Conservation (phyloP, 2,113 vertebrate species). For the Cettia cetti region DNA sequence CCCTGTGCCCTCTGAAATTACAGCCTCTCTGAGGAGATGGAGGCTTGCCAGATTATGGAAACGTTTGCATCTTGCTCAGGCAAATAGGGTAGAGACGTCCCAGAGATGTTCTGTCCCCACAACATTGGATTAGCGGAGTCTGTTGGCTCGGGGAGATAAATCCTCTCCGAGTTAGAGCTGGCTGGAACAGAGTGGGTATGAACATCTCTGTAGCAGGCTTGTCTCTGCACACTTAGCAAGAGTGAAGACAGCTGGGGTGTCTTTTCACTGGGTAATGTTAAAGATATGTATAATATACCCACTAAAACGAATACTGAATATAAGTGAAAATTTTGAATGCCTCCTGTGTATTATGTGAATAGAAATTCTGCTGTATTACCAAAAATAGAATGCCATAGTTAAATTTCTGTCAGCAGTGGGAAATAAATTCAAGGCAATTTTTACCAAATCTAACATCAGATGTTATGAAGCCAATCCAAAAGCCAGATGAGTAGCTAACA, state of each 20-base stretch:
- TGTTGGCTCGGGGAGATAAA: neutral
- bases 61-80: neutral
- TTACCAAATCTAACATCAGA: neutral
- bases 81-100: neutral
- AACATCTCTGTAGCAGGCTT: neutral
- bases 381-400: neutral
- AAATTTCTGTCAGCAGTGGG: neutral
- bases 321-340: neutral
- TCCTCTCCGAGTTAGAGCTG: neutral
- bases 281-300: neutral
- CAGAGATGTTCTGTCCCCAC: neutral
- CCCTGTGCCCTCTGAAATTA: neutral
- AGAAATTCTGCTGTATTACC: neutral
- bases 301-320: neutral
- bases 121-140: neutral
- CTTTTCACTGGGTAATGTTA: neutral
- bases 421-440: neutral
- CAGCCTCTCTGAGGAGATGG: neutral
- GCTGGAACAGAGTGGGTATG: neutral
- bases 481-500: neutral
- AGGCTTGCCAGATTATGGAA: neutral
- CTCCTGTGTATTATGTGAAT: accelerated
- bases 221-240: neutral
- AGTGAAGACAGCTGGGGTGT: neutral
- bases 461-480: neutral